Conservation (phyloP, 2,113 vertebrate genomes). For the Cettia cetti region DNA sequence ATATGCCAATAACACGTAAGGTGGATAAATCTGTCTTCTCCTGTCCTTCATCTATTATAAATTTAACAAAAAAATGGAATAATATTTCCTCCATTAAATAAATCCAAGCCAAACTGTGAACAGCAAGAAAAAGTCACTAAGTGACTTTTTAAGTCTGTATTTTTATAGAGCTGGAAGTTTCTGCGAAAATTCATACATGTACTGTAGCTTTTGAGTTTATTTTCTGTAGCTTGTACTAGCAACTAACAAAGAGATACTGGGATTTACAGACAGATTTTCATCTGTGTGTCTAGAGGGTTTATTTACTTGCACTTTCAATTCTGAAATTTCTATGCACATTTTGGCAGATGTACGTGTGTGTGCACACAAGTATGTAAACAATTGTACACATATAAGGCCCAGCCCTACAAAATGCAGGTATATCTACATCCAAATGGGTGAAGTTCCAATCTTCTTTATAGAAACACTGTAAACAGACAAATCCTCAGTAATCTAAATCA, state of each 20-base stretch:
- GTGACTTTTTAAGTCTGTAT: neutral
- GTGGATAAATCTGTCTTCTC: neutral
- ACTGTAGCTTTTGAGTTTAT: neutral
- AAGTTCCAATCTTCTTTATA: neutral
- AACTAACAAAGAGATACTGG: neutral
- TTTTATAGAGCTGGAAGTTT: neutral
- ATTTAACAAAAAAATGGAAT: neutral
- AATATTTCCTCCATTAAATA: neutral
- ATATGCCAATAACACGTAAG: neutral
- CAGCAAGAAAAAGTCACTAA: neutral
- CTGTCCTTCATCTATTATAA: neutral
- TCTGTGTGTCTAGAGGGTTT: neutral
- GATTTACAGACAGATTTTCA: neutral
- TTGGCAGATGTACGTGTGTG: fast-evolving
- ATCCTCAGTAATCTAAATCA: neutral
- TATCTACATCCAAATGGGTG: neutral
- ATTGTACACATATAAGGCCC: neutral
- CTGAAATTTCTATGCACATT: neutral
- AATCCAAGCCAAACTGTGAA: neutral
- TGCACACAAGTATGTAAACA: fast-evolving
- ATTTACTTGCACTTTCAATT: neutral
- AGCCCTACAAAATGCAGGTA: neutral
- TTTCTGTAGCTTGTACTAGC: neutral
- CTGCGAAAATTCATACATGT: neutral
- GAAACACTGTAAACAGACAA: neutral